Evolutionary conservation across 2,113 vertebrate genomes (phyloP), one percentile per base, ranked within the genome.

Genomic region (Scortum barcoo): DNA sequence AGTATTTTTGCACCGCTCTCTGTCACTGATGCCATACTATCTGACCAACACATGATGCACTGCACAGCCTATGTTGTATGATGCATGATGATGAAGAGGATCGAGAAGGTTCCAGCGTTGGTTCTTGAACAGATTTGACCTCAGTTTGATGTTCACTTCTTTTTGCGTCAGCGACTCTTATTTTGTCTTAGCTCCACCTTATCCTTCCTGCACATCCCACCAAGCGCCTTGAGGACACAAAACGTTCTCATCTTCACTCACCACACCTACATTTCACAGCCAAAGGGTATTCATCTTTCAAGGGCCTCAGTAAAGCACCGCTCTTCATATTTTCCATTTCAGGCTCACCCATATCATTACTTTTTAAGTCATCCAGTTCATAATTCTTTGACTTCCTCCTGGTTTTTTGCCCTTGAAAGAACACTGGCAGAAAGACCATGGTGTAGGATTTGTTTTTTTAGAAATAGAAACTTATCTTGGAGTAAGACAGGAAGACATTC

Each of bases 151-250:
- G 60, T n/a, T 22, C 61, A 22, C 13, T 3, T 77, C n/a, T 66
- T 24, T 78, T 5, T 58, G 38, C 57, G 28, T 65, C 56, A 56
- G 72, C 58, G 38, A 30, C 44, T 71, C 17, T 76, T 8, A 30
- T 63, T 80, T 80, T 38, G 40, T 82, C 80, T 78, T 46, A 56
- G 80, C 78, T 87, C 88, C 89, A 80, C 83, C 88, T 89, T 54
- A 36, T 89, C 89, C 84, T 93, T 90, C 76, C 89, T 91, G 87
- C 22, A 75, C 60, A 42, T 80, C 66, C 54, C 40, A 63, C 26
- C 24, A 33, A 80, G 42, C 9, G 38, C 68, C 78, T 79, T 62
- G 60, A 82, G 81, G 74, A 83, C 40, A 78, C 57, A 62, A 30
- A 42, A 60, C 70, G 24, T 58, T 79, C 71, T 79, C 68, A 79